A percentile compares a stretch with the other conserved stretches of the same genome.
Evolutionary conservation across 2,888 invertebrate species (phyloP).

Genomic region (Panzeria rudis): DNA sequence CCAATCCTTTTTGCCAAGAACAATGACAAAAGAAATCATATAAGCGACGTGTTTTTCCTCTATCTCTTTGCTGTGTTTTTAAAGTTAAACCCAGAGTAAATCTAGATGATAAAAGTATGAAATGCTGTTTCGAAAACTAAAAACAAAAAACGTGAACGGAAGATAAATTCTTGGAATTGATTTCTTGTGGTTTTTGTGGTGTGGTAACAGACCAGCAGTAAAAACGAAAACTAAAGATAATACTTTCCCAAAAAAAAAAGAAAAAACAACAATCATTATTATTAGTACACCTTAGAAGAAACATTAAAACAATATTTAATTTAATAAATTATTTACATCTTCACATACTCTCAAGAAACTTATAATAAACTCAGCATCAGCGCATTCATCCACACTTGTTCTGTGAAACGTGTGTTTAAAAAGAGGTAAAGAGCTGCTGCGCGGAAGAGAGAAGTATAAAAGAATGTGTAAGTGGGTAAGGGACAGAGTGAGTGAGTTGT

Average conservation of each 20-base stretch:
- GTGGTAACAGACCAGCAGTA: constrained; percentile 38
- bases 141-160: constrained; percentile 57
- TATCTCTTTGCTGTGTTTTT: not conserved
- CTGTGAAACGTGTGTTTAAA: not conserved
- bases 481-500: constrained; percentile 19
- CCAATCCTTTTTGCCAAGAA: constrained; percentile 61
- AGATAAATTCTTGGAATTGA: constrained; percentile 72
- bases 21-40: constrained; percentile 63
- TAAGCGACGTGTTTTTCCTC: constrained; percentile 34
- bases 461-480: not conserved
- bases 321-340: constrained; percentile 62
- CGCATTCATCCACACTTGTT: constrained; percentile 32
- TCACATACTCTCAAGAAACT: not conserved
- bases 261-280: constrained; percentile 31
- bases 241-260: constrained; percentile 27
- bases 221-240: constrained; percentile 48
- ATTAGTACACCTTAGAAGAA: constrained; percentile 40
- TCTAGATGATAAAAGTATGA: constrained; percentile 39
- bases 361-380: constrained; percentile 9
- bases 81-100: constrained; percentile 44
- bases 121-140: constrained; percentile 3
- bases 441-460: not conserved
- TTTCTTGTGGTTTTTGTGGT: constrained; percentile 72
- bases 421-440: not conserved
- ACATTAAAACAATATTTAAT: constrained; percentile 62